phyloP scores from a whole-genome alignment of 2,888 invertebrate species.

The Campoplex capitator region DNA sequence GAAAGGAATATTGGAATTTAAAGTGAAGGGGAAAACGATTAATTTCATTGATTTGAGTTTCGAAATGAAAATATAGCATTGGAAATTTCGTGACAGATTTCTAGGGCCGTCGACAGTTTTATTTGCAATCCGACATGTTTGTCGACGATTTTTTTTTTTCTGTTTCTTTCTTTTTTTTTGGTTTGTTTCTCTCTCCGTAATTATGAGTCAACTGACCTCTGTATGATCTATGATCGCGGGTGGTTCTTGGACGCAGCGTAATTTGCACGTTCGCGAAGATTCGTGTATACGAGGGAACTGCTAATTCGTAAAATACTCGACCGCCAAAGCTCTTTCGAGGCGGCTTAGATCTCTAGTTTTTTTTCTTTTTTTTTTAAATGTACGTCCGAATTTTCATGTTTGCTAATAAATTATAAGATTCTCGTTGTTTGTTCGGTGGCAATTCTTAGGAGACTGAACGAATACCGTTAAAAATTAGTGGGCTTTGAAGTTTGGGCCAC shows the following conservation, averaged over 20 bases:
- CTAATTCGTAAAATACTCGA: constrained; percentile 38
- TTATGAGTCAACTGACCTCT: constrained; percentile 35
- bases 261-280: constrained; percentile 41
- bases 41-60: neutral
- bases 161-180: too few species aligned
- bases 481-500: neutral
- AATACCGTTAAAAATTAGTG: neutral
- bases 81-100: neutral
- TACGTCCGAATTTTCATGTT: constrained; percentile 24
- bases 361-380: neutral
- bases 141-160: neutral
- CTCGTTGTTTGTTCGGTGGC: neutral
- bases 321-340: constrained; percentile 1
- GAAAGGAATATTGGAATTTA: neutral
- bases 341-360: neutral
- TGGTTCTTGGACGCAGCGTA: neutral
- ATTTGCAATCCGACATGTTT: too few species aligned
- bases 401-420: constrained; percentile 23
- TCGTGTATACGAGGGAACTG: constrained; percentile 28
- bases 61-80: neutral
- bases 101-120: neutral
- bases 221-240: constrained; percentile 16
- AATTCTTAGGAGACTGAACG: neutral
- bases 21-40: neutral
- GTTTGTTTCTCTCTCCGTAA: neutral